These are phyloP conservation scores for Drosophila kurseongensis DNA, from an alignment of 1,140 invertebrate genomes.

Conservation along the genomic window DNA sequence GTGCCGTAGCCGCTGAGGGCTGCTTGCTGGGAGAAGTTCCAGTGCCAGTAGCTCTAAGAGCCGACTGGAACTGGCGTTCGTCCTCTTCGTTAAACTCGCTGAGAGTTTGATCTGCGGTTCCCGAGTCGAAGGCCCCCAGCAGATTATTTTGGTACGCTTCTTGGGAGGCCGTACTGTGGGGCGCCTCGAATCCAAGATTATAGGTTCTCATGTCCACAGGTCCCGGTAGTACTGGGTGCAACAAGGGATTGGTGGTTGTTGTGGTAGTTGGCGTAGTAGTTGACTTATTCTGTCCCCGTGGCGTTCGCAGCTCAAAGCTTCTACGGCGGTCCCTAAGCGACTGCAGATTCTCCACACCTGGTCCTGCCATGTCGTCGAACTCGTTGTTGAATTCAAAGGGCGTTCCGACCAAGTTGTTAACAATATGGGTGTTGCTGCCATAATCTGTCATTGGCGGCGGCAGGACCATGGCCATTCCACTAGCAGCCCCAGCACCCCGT, in stretches of 20 bases:
- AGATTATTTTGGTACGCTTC: constrained; percentile 88
- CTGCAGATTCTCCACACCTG: constrained; percentile 91
- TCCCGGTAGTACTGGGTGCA: constrained; percentile 89
- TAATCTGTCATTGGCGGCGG: constrained; percentile 79
- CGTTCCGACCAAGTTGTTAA: constrained; percentile 92
- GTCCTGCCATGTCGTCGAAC: constrained; percentile 90
- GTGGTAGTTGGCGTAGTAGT: constrained; percentile 7
- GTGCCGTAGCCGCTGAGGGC: constrained; percentile 3
- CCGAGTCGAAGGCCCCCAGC: constrained; percentile 87
- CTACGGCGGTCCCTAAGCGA: constrained; percentile 92
- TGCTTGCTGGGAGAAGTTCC: constrained; percentile 54
- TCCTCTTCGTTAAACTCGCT: constrained; percentile 91
- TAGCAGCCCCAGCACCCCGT: constrained; percentile 51
- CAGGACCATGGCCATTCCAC: constrained; percentile 58
- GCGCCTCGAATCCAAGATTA: constrained; percentile 87
- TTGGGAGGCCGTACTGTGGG: constrained; percentile 83
- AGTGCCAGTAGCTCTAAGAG: constrained; percentile 87
- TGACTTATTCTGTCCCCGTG: constrained; percentile 48
- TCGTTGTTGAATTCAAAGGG: constrained; percentile 94
- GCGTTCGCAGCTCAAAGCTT: constrained; percentile 84
- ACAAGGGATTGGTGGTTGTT: constrained; percentile 32
- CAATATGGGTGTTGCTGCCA: constrained; percentile 76
- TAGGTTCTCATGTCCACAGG: constrained; percentile 95
- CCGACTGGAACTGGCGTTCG: constrained; percentile 90
- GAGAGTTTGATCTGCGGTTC: constrained; percentile 88